Percentiles rank a stretch among this genome's conserved stretches.
Conservation (phyloP, 2,113 vertebrate genomes). For the Microtus richardsoni region DNA sequence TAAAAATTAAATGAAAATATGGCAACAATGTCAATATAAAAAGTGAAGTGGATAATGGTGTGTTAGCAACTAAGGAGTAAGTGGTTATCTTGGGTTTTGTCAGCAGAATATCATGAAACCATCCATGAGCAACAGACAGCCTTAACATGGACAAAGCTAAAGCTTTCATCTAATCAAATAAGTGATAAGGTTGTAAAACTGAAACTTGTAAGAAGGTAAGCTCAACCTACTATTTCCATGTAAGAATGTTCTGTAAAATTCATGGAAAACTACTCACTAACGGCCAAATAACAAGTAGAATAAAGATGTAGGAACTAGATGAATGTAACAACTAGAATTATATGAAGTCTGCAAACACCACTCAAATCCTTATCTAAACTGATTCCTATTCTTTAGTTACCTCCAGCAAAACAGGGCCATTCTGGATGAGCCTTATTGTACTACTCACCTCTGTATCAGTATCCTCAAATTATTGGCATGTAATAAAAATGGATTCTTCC, state of each 20-base stretch:
- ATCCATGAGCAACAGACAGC: not conserved
- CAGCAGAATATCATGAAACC: not conserved
- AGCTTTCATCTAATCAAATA: not conserved
- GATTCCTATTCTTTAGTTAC: not conserved
- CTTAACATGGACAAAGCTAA: not conserved
- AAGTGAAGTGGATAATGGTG: not conserved
- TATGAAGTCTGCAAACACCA: not conserved
- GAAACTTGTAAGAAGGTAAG: not conserved
- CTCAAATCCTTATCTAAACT: not conserved
- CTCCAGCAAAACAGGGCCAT: not conserved
- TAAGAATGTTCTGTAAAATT: not conserved
- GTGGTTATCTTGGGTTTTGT: not conserved
- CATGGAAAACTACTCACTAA: not conserved
- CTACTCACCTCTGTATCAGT: not conserved
- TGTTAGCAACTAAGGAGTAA: not conserved
- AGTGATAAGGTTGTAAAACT: constrained; percentile 31
- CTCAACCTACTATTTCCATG: not conserved
- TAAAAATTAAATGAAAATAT: constrained; percentile 15
- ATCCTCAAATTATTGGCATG: not conserved
- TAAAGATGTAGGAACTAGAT: not conserved
- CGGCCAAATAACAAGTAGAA: not conserved
- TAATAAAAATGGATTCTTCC: not conserved
- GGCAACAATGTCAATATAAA: constrained; percentile 27
- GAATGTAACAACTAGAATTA: not conserved
- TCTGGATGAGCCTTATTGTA: not conserved